These are phyloP conservation scores for Drosophila sordidula DNA, from an alignment of 2,888 invertebrate species.

Conservation along the genomic window DNA sequence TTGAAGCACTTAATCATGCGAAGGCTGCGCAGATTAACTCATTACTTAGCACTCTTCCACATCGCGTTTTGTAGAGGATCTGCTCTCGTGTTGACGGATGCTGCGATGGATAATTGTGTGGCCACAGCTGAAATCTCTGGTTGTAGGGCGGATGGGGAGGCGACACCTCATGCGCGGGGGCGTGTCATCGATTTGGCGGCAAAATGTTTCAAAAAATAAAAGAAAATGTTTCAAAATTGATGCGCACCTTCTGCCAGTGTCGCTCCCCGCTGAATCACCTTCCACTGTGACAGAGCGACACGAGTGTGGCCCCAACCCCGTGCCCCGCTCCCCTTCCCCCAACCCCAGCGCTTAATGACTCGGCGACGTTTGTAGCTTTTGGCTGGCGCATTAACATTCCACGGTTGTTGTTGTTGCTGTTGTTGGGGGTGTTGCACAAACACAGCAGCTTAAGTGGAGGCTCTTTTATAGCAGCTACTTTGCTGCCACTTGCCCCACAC, in stretches of 20 bases:
- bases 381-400: constrained; percentile 74
- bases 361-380: constrained; percentile 69
- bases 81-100: constrained; percentile 62
- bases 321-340: background rate
- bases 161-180: constrained; percentile 48
- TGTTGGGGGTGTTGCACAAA: constrained; percentile 61
- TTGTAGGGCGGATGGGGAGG: background rate
- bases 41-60: constrained; percentile 82
- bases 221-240: constrained; percentile 72
- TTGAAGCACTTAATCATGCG: constrained; percentile 82
- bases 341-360: constrained; percentile 58
- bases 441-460: constrained; percentile 58
- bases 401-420: constrained; percentile 21
- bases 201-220: constrained; percentile 49
- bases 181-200: constrained; percentile 65
- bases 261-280: constrained; percentile 29
- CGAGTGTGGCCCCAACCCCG: constrained; percentile 26
- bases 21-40: constrained; percentile 82
- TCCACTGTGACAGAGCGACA: constrained; percentile 53
- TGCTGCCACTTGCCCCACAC: constrained; percentile 38
- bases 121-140: constrained; percentile 63
- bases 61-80: constrained; percentile 40
- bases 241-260: constrained; percentile 71
- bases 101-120: constrained; percentile 74
- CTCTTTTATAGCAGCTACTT: constrained; percentile 57